Base-by-base conservation (phyloP, 2,113 vertebrate genomes). In the Pyxicephalus adspersus region DNA sequence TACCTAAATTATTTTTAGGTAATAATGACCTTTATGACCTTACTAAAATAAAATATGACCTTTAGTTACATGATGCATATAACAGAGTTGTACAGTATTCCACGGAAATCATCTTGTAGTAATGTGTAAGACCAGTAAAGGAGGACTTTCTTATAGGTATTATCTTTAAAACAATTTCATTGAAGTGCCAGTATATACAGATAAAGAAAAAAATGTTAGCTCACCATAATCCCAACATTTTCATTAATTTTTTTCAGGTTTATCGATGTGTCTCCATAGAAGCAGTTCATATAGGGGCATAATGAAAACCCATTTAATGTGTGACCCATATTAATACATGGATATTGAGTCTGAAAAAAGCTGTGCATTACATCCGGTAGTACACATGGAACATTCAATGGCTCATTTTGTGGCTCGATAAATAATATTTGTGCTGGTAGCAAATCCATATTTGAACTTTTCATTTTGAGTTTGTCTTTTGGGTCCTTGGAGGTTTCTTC, bases 211-310 rank as follows among this genome's bases (percentile, higher is more conserved):
- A 64, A 65, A 13, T 20, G 31, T 58, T 74, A 13, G 23, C 87
- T 89, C 75, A 94, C 93, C 88, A 92, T 89, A 15, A 91, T 54
- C 7, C 86, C 83, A 89, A 90, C 81, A 88, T 89, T 11, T 91
- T 91, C 60, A 89, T 87, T 25, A 90, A 88, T 89, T 84, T 89
- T 92, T 76, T 91, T 90, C 34, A 64, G 19, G 34, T 29, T 64
- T 23, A 31, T 22, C 5, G 28, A n/a, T 5, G 93, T 92, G 7
- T 87, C 67, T 17, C 91, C 91, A 87, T 89, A 85, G 86, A 92
- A 87, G 86, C 86, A 93, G 34, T 90, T 84, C 85, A 93, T 75
- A 3, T 91, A 88, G 16, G 92, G 87, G 60, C 90, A 89, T 77
- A 92, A 91, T 5, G 86, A 85, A 0, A 90, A 77, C 34, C 85